A percentile compares a stretch with the other conserved stretches of the same genome.
Conservation (phyloP, 2,797 vertebrate genomes). For the Menidia menidia region DNA sequence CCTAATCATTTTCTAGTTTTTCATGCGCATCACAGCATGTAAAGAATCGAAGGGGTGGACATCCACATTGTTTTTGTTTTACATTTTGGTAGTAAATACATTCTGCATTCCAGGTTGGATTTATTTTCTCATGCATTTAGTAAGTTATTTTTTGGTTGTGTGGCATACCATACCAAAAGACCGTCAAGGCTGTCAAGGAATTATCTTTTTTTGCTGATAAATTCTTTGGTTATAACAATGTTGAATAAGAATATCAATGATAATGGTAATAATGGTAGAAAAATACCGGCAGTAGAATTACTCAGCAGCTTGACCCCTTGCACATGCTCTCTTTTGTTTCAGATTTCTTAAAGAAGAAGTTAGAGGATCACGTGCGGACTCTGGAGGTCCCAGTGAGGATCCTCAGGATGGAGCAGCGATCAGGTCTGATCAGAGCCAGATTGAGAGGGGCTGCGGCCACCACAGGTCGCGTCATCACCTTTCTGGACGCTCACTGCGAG, state of each 20-base stretch:
- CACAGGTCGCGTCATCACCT: conserved; percentile 94
- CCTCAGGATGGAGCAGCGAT: conserved; percentile 95
- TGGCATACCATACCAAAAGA: not conserved
- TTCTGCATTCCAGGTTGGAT: not conserved
- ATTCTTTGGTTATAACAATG: too few species aligned
- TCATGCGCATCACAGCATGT: not conserved
- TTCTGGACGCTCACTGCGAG: conserved; percentile 98
- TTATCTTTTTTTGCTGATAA: too few species aligned
- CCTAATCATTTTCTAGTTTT: not conserved
- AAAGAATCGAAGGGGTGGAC: not conserved
- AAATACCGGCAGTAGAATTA: not conserved
- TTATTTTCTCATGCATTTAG: not conserved
- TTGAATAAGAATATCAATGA: too few species aligned
- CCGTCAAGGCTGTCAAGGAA: not conserved
- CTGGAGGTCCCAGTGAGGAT: conserved; percentile 89
- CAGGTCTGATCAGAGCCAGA: conserved; percentile 93
- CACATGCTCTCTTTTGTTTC: conserved; percentile 22
- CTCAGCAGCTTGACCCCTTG: not conserved
- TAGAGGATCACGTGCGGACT: conserved; percentile 89
- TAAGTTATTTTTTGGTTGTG: not conserved
- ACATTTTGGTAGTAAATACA: not conserved
- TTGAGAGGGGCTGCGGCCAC: conserved; percentile 92
- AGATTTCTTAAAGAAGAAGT: conserved; percentile 93
- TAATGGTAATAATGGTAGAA: too few species aligned
- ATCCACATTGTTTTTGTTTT: not conserved